Evolutionary conservation across 1,140 invertebrate genomes (phyloP), one percentile per base, ranked within the genome.

Genomic region (Lasioglossum baleicum): DNA sequence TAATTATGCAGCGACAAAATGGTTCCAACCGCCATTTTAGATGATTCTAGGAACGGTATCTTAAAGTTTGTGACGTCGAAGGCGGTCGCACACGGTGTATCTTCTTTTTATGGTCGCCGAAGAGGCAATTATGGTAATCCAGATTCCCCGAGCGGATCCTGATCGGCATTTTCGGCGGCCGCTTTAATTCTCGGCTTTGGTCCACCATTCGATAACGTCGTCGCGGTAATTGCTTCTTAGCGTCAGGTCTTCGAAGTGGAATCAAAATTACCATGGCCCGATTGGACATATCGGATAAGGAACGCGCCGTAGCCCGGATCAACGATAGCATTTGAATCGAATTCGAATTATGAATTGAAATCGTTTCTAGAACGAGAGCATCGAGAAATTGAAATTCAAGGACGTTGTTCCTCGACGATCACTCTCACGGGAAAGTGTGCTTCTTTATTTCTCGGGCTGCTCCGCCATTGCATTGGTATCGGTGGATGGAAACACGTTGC

Each of bases 91-190:
- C 44, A 11, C n/a, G n/a, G 15, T 13, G 7, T 6, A 20, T 17
- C 44, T 15, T 26, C 58, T 26, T 35, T 70, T 64, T 5, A 7
- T 56, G 26, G 61, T 40, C 58, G 61, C 66, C 66, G 67, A 61
- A 61, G 60, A 70, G 66, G 75, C 56, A 70, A 76, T 76, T 76
- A 76, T 76, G 75, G 65, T 76, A 76, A 76, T 76, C 42, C 6
- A 22, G 67, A 61, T 61, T 42, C 44, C 40, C 48, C 51, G 64
- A 68, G 20, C 64, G 15, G 44, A 51, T 15, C 64, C 15, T 31
- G 48, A 66, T n/a, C n/a, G n/a, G 26, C 56, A 66, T 53, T n/a
- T 56, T 67, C 48, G 48, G 20, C 35, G 70, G n/a, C 51, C 17
- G 63, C 44, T 75, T 75, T 56, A 75, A 53, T 66, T 53, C n/a